Evolutionary conservation across 2,113 vertebrate genomes (phyloP), one percentile per base, ranked within the genome.

Genomic region (Pseudopodoces humilis): DNA sequence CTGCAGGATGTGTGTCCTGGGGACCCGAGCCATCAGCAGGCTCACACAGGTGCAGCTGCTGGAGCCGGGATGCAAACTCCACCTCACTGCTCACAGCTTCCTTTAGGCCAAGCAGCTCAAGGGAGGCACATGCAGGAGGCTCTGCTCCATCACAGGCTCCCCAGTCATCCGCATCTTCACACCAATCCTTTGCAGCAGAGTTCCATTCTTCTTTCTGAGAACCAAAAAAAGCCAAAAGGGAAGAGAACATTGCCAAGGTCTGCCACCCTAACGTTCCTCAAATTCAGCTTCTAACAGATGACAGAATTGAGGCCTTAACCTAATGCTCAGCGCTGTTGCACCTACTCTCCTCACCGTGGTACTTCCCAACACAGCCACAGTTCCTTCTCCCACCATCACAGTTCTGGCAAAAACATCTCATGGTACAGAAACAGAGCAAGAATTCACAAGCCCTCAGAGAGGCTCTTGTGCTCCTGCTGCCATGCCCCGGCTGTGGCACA

Each of bases 141-240:
- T 58, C 68, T 47, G 92, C 86, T 83, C 94, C 98, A 14, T 69
- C 91, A 28, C 96, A 95, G 46, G 68, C 78, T 25, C 98, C 98
- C 98, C 99, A 99, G 94, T 99, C 98, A 83, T 98, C 98, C 9
- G 98, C 98, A 62, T 96, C 98, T 19, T 97, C 98, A 90, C 98
- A 99, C 98, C 99, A 99, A 9, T 98, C 98, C 63, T 95, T 92
- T 14, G 93, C 71, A 22, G 86, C 74, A 52, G 96, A 82, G 43
- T 44, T 53, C 0, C 15, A 21, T 56, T 93, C 94, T 65, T 97
- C 89, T 37, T 94, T 93, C 97, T 97, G 69, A 35, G 35, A 77
- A 56, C 4, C 10, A 14, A 10, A 67, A 8, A 21, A 10, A 13
- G 11, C 20, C 27, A 8, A 30, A 50, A 21, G 7, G 10, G 31